Evolutionary conservation across 2,113 vertebrate genomes (phyloP).

Genomic region (Atrichornis clamosus): DNA sequence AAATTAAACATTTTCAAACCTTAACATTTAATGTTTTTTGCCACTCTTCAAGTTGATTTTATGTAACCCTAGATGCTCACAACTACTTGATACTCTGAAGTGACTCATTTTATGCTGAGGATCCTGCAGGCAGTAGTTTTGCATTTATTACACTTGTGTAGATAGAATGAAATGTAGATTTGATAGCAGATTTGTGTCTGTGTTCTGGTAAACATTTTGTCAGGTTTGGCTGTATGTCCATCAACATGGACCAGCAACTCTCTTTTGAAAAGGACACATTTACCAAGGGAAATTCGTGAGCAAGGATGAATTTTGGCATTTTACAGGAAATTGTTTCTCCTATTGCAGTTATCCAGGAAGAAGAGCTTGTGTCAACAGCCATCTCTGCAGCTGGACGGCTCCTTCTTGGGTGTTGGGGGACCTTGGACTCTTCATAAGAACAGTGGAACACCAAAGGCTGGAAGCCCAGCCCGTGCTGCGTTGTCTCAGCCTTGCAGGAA

Average conservation of each 20-base stretch:
- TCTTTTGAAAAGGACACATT: neutral
- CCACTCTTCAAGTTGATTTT: slow-evolving; percentile 72
- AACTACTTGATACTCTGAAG: slow-evolving; percentile 58
- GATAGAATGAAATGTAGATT: slow-evolving; percentile 51
- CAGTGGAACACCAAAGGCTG: neutral
- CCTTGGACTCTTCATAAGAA: slow-evolving; percentile 36
- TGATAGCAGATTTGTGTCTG: slow-evolving; percentile 39
- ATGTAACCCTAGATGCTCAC: slow-evolving; percentile 64
- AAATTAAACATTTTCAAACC: slow-evolving; percentile 74
- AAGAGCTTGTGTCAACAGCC: slow-evolving; percentile 25
- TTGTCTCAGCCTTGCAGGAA: slow-evolving; percentile 38
- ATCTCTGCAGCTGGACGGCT: slow-evolving; percentile 36
- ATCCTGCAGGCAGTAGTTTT: slow-evolving; percentile 45
- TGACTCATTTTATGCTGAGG: slow-evolving; percentile 52
- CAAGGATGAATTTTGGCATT: neutral
- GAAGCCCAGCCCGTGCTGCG: neutral
- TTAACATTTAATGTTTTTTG: slow-evolving; percentile 72
- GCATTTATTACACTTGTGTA: slow-evolving; percentile 47
- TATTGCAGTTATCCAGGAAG: slow-evolving; percentile 49
- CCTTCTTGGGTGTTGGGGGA: slow-evolving; percentile 35
- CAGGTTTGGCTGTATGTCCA: neutral
- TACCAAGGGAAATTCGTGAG: neutral
- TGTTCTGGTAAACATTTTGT: slow-evolving; percentile 17
- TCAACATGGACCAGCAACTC: neutral
- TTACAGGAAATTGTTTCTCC: slow-evolving; percentile 20